phyloP scores from a whole-genome alignment of 2,797 vertebrate species.

The Pseudochaenichthys georgianus region DNA sequence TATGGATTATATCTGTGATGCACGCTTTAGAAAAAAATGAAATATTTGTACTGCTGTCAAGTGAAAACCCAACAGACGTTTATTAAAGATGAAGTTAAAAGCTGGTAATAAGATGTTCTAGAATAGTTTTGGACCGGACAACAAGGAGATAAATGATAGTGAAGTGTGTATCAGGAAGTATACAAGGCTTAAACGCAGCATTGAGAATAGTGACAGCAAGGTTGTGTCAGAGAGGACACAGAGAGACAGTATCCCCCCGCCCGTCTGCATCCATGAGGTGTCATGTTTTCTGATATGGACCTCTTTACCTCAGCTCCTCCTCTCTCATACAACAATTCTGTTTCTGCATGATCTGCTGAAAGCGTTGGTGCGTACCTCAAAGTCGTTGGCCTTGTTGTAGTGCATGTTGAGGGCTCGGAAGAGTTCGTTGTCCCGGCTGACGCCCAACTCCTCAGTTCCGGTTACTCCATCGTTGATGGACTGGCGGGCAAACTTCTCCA shows the following conservation, averaged over 20 bases:
- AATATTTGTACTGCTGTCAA: neutral
- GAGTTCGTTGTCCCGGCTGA: slow-evolving; percentile 98
- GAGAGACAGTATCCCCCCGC: slow-evolving; percentile 58
- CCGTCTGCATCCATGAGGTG: slow-evolving; percentile 42
- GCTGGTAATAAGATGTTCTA: neutral
- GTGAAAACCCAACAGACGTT: neutral
- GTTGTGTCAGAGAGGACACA: slow-evolving; percentile 51
- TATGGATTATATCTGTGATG: neutral
- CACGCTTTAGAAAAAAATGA: neutral
- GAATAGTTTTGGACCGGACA: slow-evolving; percentile 7
- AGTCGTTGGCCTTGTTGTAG: slow-evolving; percentile 99
- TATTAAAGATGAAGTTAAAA: neutral
- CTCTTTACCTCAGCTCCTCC: slow-evolving; percentile 22
- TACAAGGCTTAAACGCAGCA: slow-evolving; percentile 53
- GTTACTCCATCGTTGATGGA: slow-evolving; percentile 97
- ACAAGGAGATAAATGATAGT: neutral
- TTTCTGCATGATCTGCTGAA: neutral
- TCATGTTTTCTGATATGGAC: slow-evolving; percentile 44
- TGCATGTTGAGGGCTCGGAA: slow-evolving; percentile 99
- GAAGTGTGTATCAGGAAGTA: slow-evolving; percentile 32
- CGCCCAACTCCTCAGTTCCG: slow-evolving; percentile 92
- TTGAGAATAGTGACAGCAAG: slow-evolving; percentile 22
- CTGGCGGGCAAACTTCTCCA: slow-evolving; percentile 99
- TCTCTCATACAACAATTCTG: neutral
- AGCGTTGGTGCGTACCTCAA: slow-evolving; percentile 90